Base-by-base conservation (phyloP, 2,797 vertebrate genomes). In the Pterois miles region DNA sequence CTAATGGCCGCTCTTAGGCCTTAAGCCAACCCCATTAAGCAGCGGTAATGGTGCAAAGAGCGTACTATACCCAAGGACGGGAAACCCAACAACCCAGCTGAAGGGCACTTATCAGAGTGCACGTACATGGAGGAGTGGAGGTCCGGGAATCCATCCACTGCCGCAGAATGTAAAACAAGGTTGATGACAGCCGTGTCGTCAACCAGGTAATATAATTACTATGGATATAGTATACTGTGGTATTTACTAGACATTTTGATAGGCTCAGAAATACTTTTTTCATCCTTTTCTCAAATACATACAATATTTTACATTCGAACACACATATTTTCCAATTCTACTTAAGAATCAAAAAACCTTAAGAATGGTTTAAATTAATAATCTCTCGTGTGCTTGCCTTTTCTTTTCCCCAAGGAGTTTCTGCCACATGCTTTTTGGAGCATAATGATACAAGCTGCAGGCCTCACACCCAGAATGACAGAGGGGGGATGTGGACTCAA, bases 401-500 rank as follows among this genome's bases (percentile, higher is more conserved):
- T 74, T 40, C 18, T 65, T 75, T 53, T 40, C 86, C 81, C 85
- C 38, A 12, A 54, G 82, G 83, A 81, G 48, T 62, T 78, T 70
- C 69, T 85, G 87, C 43, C 86, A 73, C 48, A 38, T 91, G 90
- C 88, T 92, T 91, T 91, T 81, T 92, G 85, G 86, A 91, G 91
- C 89, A 89, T 89, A 86, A 91, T 85, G 79, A 91, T 84, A 63
- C 5, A 50, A 77, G 76, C 67, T 60, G 74, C 1, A 14, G 64
- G 63, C 59, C 65, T 66, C 71, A 62, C 76, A 79, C 74, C 68
- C 59, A 8, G 8, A 57, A 31, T 18, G 72, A 58, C 54, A 33
- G 71, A 31, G 67, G 71, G 71, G 60, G 81, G 69, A 20, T 69
- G 59, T 2, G 33, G 68, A 54, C 16, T 40, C 6, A 67, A 67